These are phyloP conservation scores for Synanthedon myopaeformis DNA, from an alignment of 2,888 invertebrate species.

Conservation along the genomic window DNA sequence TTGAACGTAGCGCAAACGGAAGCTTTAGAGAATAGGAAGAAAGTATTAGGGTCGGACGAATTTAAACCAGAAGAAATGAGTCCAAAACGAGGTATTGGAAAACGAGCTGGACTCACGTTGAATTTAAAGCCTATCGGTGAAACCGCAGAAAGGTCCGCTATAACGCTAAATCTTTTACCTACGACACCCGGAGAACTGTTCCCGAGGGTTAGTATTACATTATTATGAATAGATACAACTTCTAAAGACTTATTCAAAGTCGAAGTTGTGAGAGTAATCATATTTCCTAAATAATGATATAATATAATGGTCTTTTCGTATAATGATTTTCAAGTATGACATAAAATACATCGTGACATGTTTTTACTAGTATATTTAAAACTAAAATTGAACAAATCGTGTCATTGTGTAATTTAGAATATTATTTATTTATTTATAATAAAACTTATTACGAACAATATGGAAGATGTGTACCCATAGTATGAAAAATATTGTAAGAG, in stretches of 20 bases:
- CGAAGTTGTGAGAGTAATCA: too few relatives aligned
- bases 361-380: background rate
- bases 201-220: conserved; percentile 32
- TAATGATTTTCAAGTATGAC: too few relatives aligned
- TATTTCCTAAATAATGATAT: too few relatives aligned
- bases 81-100: conserved; percentile 22
- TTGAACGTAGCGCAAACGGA: conserved; percentile 49
- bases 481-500: too few relatives aligned
- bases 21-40: conserved; percentile 42
- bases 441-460: too few relatives aligned
- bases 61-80: conserved; percentile 8
- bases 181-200: conserved; percentile 55
- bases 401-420: background rate
- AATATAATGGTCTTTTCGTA: too few relatives aligned
- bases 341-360: background rate
- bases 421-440: too few relatives aligned
- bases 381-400: background rate
- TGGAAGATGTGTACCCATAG: too few relatives aligned
- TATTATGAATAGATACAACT: too few relatives aligned
- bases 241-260: too few relatives aligned
- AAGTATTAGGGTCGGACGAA: conserved; percentile 30
- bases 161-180: conserved; percentile 34
- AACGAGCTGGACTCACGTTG: conserved; percentile 41
- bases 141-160: conserved; percentile 13
- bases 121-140: conserved; percentile 52